Conservation (phyloP, 1,140 invertebrate species). For the Drosophila nigrodunni region DNA sequence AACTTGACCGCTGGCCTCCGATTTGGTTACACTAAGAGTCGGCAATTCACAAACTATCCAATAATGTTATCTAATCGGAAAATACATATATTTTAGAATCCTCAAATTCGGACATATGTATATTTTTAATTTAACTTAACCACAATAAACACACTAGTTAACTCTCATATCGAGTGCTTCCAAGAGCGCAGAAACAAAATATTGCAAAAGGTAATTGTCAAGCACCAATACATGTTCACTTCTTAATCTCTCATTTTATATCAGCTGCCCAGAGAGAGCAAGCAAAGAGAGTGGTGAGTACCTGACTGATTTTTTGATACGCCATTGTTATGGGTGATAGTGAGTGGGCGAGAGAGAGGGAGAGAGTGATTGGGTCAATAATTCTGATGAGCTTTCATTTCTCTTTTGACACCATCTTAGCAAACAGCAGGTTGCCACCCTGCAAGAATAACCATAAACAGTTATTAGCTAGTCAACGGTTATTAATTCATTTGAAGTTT, state of each 20-base stretch:
- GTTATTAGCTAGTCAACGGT: not conserved
- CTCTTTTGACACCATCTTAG: slow-evolving; percentile 2
- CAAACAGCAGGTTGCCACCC: slow-evolving; percentile 33
- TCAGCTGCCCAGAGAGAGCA: slow-evolving; percentile 12
- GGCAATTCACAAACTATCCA: slow-evolving; percentile 6
- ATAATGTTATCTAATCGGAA: slow-evolving; percentile 31
- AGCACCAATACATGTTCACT: slow-evolving; percentile 6
- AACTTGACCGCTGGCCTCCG: slow-evolving; percentile 36
- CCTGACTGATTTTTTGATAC: slow-evolving; percentile 6
- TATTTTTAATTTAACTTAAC: not conserved
- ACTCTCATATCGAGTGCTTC: not conserved
- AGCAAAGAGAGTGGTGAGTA: slow-evolving; percentile 1
- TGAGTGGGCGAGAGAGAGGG: not conserved
- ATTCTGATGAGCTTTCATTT: slow-evolving; percentile 17
- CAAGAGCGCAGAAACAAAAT: not conserved
- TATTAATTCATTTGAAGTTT: not conserved
- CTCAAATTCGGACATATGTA: not conserved
- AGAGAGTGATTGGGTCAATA: not conserved
- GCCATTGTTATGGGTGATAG: not conserved
- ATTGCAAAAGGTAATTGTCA: slow-evolving; percentile 2
- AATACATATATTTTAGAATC: slow-evolving; percentile 3
- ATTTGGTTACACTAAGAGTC: slow-evolving; percentile 28
- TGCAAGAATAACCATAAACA: not conserved
- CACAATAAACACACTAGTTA: not conserved
- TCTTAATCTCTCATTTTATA: slow-evolving; percentile 14